Evolutionary conservation across 2,797 vertebrate species (phyloP).

Genomic region (Molossus molossus): DNA sequence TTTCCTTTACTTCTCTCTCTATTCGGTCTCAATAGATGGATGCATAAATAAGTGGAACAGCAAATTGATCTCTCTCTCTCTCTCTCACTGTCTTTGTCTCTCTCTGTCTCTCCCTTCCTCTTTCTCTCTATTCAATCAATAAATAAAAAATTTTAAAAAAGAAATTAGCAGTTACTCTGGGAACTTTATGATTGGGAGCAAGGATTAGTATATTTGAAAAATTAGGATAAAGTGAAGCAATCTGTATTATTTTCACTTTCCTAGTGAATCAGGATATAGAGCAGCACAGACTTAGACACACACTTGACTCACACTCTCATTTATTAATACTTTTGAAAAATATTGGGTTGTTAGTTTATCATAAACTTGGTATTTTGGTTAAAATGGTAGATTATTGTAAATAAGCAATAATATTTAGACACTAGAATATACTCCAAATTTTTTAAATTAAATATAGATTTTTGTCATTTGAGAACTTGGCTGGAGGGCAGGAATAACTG

Average conservation of each 20-base stretch:
- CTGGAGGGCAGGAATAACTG: not conserved
- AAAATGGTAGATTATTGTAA: not conserved
- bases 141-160: not conserved
- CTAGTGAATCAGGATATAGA: not conserved
- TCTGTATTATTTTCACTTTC: not conserved
- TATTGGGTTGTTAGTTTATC: not conserved
- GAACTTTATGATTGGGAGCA: not conserved
- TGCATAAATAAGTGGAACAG: too few species aligned
- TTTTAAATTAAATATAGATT: not conserved
- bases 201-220: conserved; percentile 35
- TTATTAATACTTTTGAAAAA: conserved; percentile 40
- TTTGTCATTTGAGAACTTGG: not conserved
- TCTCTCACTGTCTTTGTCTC: too few species aligned
- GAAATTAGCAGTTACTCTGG: not conserved
- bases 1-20: not conserved
- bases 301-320: not conserved
- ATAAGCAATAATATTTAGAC: not conserved
- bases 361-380: conserved; percentile 61
- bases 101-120: not conserved
- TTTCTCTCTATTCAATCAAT: not conserved
- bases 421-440: not conserved
- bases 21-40: not conserved
- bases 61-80: too few species aligned
- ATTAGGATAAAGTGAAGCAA: not conserved
- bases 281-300: not conserved